Evolutionary conservation across 1,140 invertebrate genomes (phyloP).

Genomic region (Alviniconcha marisindica): DNA sequence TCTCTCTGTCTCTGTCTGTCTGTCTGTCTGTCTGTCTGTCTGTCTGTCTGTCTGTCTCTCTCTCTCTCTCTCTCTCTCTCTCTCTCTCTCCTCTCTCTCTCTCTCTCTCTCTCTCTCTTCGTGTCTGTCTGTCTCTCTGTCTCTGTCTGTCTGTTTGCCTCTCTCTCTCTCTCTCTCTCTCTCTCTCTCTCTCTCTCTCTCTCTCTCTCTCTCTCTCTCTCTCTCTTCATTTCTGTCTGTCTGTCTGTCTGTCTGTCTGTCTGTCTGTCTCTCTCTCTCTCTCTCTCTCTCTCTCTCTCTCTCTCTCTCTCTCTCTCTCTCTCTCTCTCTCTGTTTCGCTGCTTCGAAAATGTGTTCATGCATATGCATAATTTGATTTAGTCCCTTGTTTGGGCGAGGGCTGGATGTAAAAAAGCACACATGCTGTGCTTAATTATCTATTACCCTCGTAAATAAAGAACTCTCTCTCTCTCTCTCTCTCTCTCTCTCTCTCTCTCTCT

Average conservation of each 20-base stretch:
- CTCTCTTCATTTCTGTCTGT: not conserved
- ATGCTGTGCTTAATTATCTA: too few relatives aligned
- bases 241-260: not conserved
- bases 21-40: not conserved
- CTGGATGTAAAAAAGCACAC: too few relatives aligned
- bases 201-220: constrained; percentile 9
- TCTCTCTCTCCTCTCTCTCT: constrained; percentile 5
- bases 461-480: too few relatives aligned
- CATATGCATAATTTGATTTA: too few relatives aligned
- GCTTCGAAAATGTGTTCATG: too few relatives aligned
- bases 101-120: constrained; percentile 14
- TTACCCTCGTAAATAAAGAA: too few relatives aligned
- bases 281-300: constrained; percentile 3
- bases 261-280: not conserved
- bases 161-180: constrained; percentile 5
- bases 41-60: constrained; percentile 14
- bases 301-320: constrained; percentile 4
- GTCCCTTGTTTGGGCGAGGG: too few relatives aligned
- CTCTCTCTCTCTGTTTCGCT: not conserved
- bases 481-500: too few relatives aligned
- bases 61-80: constrained; percentile 4
- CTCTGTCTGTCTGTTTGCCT: too few relatives aligned
- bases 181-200: constrained; percentile 22
- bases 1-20: not conserved
- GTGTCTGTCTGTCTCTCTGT: not conserved